Evolutionary conservation across 2,113 vertebrate genomes (phyloP).

Genomic region (Micromys minutus): DNA sequence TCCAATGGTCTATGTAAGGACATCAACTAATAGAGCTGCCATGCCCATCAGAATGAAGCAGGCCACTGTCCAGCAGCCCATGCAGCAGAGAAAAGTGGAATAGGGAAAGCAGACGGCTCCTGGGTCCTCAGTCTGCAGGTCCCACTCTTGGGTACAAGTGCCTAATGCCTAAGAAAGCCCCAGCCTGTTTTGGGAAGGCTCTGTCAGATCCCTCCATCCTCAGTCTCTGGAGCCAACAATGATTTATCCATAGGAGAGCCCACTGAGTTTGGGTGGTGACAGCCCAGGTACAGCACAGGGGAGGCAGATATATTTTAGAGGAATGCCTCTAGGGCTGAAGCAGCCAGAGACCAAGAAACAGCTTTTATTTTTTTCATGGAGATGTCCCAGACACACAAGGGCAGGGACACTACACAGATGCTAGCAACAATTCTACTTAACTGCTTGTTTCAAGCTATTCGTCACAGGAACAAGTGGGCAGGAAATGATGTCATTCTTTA

Average conservation of each 20-base stretch:
- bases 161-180: not conserved
- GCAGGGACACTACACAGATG: not conserved
- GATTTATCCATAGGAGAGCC: not conserved
- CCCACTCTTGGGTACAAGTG: not conserved
- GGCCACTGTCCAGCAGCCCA: not conserved
- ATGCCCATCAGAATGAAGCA: not conserved
- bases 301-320: not conserved
- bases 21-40: not conserved
- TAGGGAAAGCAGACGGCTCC: not conserved
- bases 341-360: not conserved
- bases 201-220: not conserved
- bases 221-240: not conserved
- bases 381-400: slow-evolving; percentile 4
- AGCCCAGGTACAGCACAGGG: not conserved
- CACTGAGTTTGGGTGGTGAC: not conserved
- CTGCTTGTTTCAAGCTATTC: not conserved
- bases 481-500: not conserved
- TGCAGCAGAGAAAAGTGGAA: not conserved
- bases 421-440: not conserved
- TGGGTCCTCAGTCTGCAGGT: not conserved
- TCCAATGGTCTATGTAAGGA: not conserved
- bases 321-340: not conserved
- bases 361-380: not conserved
- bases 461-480: slow-evolving; percentile 12
- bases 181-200: not conserved